A percentile compares a stretch with the other conserved stretches of the same genome.
Conservation (phyloP, 1,140 invertebrate species). For the Musca vetustissima region DNA sequence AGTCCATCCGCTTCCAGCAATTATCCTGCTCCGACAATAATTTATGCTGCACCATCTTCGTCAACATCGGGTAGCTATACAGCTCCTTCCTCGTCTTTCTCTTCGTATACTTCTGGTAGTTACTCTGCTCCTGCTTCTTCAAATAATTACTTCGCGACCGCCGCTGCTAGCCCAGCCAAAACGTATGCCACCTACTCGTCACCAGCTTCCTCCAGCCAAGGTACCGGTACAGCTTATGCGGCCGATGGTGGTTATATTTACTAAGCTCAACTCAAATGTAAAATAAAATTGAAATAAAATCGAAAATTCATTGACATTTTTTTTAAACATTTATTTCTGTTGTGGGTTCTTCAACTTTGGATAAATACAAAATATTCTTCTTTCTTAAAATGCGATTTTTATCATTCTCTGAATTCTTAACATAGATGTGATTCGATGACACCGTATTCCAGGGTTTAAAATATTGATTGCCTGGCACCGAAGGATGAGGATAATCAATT, state of each 20-base stretch:
- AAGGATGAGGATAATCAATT: conserved; percentile 20
- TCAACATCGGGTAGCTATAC: too few species aligned
- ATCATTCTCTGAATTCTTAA: not conserved
- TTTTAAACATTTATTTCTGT: too few species aligned
- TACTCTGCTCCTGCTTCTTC: conserved; percentile 1
- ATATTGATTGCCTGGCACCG: not conserved
- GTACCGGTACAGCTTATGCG: conserved; percentile 39
- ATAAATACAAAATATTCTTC: conserved; percentile 31
- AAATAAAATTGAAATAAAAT: too few species aligned
- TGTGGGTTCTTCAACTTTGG: not conserved
- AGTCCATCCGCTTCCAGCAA: too few species aligned
- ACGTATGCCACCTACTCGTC: not conserved
- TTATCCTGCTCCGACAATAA: too few species aligned
- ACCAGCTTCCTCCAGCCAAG: not conserved
- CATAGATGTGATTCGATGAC: not conserved
- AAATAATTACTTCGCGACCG: not conserved
- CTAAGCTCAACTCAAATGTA: conserved; percentile 19
- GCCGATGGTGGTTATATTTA: conserved; percentile 49
- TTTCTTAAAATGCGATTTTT: conserved; percentile 10
- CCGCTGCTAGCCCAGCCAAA: not conserved
- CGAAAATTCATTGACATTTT: too few species aligned
- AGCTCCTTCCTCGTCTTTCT: not conserved
- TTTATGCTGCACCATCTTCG: too few species aligned
- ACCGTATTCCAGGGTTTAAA: conserved; percentile 2
- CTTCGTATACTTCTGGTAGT: not conserved